Base-by-base conservation (phyloP, 2,888 invertebrate genomes). In the Agonum fuliginosum region DNA sequence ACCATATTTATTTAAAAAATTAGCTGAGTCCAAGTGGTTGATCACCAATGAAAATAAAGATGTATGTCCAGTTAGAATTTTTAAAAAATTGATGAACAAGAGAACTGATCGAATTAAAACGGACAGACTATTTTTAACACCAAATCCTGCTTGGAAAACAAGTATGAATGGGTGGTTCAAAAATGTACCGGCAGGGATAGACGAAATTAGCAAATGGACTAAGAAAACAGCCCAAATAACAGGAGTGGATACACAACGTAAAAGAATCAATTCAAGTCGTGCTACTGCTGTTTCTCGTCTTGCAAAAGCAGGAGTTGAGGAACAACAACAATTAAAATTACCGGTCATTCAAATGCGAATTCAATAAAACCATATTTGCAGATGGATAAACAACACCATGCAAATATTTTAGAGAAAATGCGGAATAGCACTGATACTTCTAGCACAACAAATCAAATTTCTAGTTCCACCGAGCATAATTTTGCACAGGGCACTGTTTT, bases 1-100 rank as follows among this genome's bases (percentile, higher is more conserved):
- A 78, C 80, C 4, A 67, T 78, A 51, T 81, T 80, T 77, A 62
- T 74, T 19, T 81, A 81, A 76, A 80, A 14, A 14, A 30, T 6
- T 76, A 81, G 79, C 79, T 73, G 17, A 79, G 78, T 20, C 34
- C 43, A 4, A 74, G n/a, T 81, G 80, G 80, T 41, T 81, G 20
- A 78, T 75, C 14, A 8, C 54, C 41, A 80, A 80, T 67, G 30
- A 48, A 24, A 78, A 80, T 77, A 17, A 34, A 6, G 51, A 79
- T 19, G 17, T 48, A 10, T 80, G 79, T 71, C 79, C 78, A 4
- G 79, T 79, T 2, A 12, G 79, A n/a, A 20, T 80, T 14, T 78
- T 78, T 43, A 30, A 69, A n/a, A 79, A 79, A 51, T 22, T 78
- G 43, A 46, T 79, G 5, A 54, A 67, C 22, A 78, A 75, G 73